Evolutionary conservation across 2,888 invertebrate species (phyloP).

Genomic region (Diarsia mendica): DNA sequence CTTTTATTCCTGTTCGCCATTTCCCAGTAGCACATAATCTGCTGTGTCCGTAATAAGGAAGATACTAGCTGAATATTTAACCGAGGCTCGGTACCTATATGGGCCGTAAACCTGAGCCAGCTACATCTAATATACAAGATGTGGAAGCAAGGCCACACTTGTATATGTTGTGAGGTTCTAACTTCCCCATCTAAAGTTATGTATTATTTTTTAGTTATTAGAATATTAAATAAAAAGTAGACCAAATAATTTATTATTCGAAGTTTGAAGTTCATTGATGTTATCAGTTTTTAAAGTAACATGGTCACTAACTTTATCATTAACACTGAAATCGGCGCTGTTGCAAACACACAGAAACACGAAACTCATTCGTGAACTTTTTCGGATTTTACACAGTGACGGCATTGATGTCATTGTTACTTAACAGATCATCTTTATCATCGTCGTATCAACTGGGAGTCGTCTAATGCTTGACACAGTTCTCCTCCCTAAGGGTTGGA

Average conservation of each 20-base stretch:
- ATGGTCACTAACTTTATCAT: no score
- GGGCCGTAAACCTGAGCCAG: slow-evolving; percentile 26
- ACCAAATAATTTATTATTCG: no score
- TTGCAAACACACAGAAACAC: no score
- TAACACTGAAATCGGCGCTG: no score
- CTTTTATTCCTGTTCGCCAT: neutral
- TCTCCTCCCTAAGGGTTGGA: neutral
- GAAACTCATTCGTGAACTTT: neutral
- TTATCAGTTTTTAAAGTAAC: no score
- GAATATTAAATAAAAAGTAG: neutral
- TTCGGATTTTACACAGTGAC: neutral
- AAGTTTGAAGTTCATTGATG: no score
- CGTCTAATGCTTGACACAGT: neutral
- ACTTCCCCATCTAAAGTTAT: neutral
- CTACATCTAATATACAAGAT: slow-evolving; percentile 29
- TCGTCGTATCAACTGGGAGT: neutral
- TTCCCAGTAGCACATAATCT: neutral
- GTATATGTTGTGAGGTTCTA: neutral
- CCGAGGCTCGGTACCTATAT: slow-evolving; percentile 16
- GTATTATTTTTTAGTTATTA: no score
- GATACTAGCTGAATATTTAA: slow-evolving; percentile 48
- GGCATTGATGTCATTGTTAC: neutral
- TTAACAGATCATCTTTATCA: neutral
- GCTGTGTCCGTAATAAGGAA: slow-evolving; percentile 36
- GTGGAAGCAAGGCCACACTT: slow-evolving; percentile 15